Base-by-base conservation (phyloP, 2,113 vertebrate species). In the Heteronetta atricapilla region DNA sequence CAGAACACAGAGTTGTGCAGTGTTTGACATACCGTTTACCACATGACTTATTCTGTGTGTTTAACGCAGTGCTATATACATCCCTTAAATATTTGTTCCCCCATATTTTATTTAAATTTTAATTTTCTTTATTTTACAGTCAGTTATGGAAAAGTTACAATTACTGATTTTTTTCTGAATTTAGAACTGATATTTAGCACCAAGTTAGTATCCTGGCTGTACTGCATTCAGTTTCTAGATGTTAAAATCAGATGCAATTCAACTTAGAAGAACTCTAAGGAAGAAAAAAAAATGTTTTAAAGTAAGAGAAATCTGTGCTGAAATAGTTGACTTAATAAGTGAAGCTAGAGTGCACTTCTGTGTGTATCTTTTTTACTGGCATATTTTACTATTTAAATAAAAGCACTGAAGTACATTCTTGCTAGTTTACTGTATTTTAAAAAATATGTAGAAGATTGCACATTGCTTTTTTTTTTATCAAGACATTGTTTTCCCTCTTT, bases 351-450 rank as follows among this genome's bases (percentile, higher is more conserved):
- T 79, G 25, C 7, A 6, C 13, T 23, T 90, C 58, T 40, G 11
- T 28, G 25, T 56, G 69, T 73, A 86, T 53, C 31, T 5, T 73
- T 11, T 66, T 90, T 72, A 34, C 62, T 88, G 19, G 8, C 72
- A 46, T 91, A 63, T 85, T 96, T 83, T 90, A 56, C 62, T 82
- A 56, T 72, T 87, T 79, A 69, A 93, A 42, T 72, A 46, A 52
- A 81, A 77, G 22, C 38, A 63, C 29, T 68, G 18, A 40, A 11
- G 11, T 77, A 55, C 25, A 11, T 40, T 48, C 38, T 52, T 90
- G 18, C 38, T 83, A 67, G 59, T 83, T 34, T 88, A 8, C 19
- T 60, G 8, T 62, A 44, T 48, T 40, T 36, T 86, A 44, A 44
- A 68, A 78, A 9, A 12, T 36, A 3, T 17, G 17, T 33, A 53